Evolutionary conservation across 1,140 invertebrate genomes (phyloP), one percentile per base, ranked within the genome.

Genomic region (Drosophila suzukii): DNA sequence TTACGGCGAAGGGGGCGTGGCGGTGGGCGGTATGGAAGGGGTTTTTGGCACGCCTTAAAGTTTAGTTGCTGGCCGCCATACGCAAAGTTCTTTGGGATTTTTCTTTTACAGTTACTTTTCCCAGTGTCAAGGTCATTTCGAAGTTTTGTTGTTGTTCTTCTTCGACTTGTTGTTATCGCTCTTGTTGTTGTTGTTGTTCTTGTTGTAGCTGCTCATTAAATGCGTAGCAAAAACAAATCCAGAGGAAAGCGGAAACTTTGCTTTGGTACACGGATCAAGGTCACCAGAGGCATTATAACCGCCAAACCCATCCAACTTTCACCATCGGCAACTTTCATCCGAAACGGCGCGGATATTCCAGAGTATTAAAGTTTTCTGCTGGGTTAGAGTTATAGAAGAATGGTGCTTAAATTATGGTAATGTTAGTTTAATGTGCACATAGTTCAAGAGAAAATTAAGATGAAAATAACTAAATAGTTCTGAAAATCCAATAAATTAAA

Each of bases 41-140:
- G 63, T 68, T 76, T 77, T 54, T 75, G 73, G 54, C 55, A 75
- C 72, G 72, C 71, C 72, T 75, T 68, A 77, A 77, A 77, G 74
- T 77, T 77, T 77, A 77, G 74, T 77, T 59, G 71, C 70, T 77
- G 73, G 73, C 49, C 70, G 66, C 34, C 70, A 58, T 76, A 76
- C 73, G 73, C 73, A 76, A 76, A 76, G 73, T 76, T 76, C 73
- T 76, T 76, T 76, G 41, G 72, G 41, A 76, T 76, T 76, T 76
- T 75, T 76, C 73, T 75, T 75, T 75, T 65, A 57, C 72, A 75
- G 72, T 75, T 75, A 75, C 73, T 75, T 75, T 67, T 75, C 47
- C 65, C 73, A 75, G 73, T 75, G 73, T 75, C 73, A 75, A 75
- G 73, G 73, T 75, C 73, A 75, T 54, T 75, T 38, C 51, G 38